Base-by-base conservation (phyloP, 2,888 invertebrate genomes). In the Apodemia mormo region DNA sequence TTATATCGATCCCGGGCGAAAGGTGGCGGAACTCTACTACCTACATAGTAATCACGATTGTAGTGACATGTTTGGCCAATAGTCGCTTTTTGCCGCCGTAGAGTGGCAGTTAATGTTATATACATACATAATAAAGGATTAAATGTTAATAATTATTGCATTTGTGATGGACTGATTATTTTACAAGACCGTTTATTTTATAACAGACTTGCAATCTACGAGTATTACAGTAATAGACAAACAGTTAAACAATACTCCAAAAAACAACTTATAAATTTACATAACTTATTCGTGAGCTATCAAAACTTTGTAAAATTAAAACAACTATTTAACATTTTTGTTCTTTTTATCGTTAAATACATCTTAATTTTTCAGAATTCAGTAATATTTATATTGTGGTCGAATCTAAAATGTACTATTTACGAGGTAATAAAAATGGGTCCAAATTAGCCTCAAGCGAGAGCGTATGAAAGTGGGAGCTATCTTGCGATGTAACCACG, bases 391-490 rank as follows among this genome's bases (percentile, higher is more conserved):
- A 30, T 61, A 33, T 33, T 49, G 14, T 49, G 10, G 30, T n/a
- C 3, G 61, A 22, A 30, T 30, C 33, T 30, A 61, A 61, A 30
- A 33, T 12, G 33, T 61, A 71, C 65, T 52, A 68, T 52, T 71
- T 71, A 66, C 64, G 66, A 66, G 40, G 66, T 72, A 72, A 70
- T 67, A 68, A 70, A 79, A 85, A 85, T 85, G 88, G 89, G 90
- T 86, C 84, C 86, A 89, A 88, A 89, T 88, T 88, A 82, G 83
- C 85, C 84, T 84, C 85, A 78, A 84, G 86, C 83, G 14, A 45
- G 45, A 45, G 45, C 12, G 76, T 68, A 82, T 83, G 82, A 80
- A 83, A 80, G 79, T 77, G 78, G 82, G 80, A 86, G 89, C 88
- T 87, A 49, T 49, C 49, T 49, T 78, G 84, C 85, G 81, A 80